Evolutionary conservation across 2,113 vertebrate species (phyloP), one percentile per base, ranked within the genome.

Genomic region (Eolophus roseicapilla): DNA sequence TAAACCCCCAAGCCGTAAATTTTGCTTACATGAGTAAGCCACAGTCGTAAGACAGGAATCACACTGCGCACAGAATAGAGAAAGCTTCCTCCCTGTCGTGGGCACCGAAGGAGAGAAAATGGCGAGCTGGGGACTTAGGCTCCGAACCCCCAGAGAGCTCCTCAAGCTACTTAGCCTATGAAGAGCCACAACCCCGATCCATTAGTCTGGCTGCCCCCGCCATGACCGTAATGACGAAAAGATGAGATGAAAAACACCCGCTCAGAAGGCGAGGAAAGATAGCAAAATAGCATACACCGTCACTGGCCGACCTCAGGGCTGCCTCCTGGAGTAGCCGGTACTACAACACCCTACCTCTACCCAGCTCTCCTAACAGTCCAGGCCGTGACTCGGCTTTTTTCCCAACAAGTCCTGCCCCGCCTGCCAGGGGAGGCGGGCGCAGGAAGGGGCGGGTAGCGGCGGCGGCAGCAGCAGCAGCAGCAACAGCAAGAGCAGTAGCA

Each of bases 351-450:
- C 18, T 17, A 0, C 13, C 9, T 41, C 19, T 0, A 0, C 16
- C 8, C 33, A 4, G 0, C 11, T 13, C 9, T 13, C 10, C 3
- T 2, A 0, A 3, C 1, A 0, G 21, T 5, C 5, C 3, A 0
- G 29, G 7, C 10, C 10, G 59, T 95, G 95, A 92, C 91, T 94
- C 89, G 75, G 70, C 62, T 37, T 70, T 6, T 43, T 49, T 46
- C 4, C 8, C 10, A 29, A 55, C 12, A n/a, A 20, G 43, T 10
- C 19, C 83, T 80, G 43, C 44, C 57, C 37, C 41, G 37, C 57
- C 33, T 17, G 43, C 12, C 13, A 44, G 4, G 16, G 33, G 79
- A 90, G 79, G 82, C 78, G 95, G 90, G 44, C 69, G 71, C 86
- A 78, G 95, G 75, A 88, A 67, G 70, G 78, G 94, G 88, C 90